phyloP scores from a whole-genome alignment of 1,140 invertebrate genomes.

The Goniozus legneri region DNA sequence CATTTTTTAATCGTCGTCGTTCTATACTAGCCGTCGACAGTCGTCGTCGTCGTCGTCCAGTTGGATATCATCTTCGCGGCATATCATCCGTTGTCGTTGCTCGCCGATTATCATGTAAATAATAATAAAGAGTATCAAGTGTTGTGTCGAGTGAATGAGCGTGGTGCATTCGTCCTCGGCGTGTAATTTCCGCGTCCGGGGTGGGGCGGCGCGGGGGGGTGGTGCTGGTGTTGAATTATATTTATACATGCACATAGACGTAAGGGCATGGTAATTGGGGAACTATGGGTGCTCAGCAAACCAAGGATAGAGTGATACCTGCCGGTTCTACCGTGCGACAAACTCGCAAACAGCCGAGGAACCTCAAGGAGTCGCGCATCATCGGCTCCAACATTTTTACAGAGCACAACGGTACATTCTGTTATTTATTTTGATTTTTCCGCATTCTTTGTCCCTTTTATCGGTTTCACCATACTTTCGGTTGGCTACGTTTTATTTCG shows the following conservation, averaged over 20 bases:
- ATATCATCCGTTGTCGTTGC: no score
- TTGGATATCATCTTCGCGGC: no score
- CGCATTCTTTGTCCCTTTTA: conserved; percentile 14
- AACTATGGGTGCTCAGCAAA: conserved; percentile 84
- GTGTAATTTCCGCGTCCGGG: conserved; percentile 9
- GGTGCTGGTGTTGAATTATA: conserved; percentile 10
- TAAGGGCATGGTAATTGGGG: conserved; percentile 44
- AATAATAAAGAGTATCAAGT: conserved; percentile 3
- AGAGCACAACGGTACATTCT: conserved; percentile 76
- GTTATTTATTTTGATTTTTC: conserved; percentile 11
- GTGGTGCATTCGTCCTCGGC: conserved; percentile 7
- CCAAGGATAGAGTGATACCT: conserved; percentile 72
- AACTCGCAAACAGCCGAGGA: conserved; percentile 65
- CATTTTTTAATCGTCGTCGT: no score
- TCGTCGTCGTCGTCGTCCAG: no score
- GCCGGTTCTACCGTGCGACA: conserved; percentile 66
- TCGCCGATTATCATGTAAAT: not conserved
- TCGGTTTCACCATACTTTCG: conserved; percentile 2
- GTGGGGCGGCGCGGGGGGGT: conserved; percentile 1
- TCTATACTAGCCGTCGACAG: no score
- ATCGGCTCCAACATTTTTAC: conserved; percentile 86
- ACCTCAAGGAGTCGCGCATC: conserved; percentile 72
- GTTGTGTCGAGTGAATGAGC: conserved; percentile 9
- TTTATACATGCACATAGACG: not conserved
- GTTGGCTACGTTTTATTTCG: no score